phyloP scores from a whole-genome alignment of 1,140 invertebrate genomes.

The Drosophila persimilis region DNA sequence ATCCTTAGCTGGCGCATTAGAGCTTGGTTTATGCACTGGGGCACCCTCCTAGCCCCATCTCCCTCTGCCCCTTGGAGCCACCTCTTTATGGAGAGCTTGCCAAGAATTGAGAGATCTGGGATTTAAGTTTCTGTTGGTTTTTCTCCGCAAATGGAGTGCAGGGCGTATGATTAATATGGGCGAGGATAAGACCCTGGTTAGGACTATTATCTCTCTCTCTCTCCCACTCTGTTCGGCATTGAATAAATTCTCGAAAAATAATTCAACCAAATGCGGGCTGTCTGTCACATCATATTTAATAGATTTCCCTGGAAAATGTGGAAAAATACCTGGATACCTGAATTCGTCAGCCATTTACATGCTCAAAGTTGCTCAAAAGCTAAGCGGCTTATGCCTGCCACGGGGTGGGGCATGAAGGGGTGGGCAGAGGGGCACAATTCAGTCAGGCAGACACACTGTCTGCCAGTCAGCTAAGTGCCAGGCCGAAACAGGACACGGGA shows the following conservation, averaged over 20 bases:
- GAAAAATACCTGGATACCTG: conserved; percentile 21
- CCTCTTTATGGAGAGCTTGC: conserved; percentile 17
- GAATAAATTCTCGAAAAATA: no score
- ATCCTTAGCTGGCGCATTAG: conserved; percentile 79
- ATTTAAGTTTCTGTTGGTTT: conserved; percentile 14
- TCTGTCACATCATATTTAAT: conserved; percentile 34
- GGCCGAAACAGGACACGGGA: conserved; percentile 10
- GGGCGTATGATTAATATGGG: neutral
- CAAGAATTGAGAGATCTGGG: conserved; percentile 27
- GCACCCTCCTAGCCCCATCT: neutral
- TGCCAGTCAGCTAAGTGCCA: conserved; percentile 48
- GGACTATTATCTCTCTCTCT: no score
- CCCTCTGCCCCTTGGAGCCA: neutral
- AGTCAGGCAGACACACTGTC: conserved; percentile 11
- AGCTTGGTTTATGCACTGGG: conserved; percentile 63
- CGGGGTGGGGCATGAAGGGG: no score
- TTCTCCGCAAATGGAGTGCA: neutral
- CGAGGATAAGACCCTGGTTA: no score
- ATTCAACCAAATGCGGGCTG: neutral
- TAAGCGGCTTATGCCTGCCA: conserved; percentile 62
- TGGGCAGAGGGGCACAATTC: neutral
- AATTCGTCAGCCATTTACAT: conserved; percentile 58
- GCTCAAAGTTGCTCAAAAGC: conserved; percentile 64
- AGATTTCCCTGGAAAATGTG: conserved; percentile 15
- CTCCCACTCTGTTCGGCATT: no score